Evolutionary conservation across 2,888 invertebrate genomes (phyloP), one percentile per base, ranked within the genome.

Genomic region (Ptilodon capucinus): DNA sequence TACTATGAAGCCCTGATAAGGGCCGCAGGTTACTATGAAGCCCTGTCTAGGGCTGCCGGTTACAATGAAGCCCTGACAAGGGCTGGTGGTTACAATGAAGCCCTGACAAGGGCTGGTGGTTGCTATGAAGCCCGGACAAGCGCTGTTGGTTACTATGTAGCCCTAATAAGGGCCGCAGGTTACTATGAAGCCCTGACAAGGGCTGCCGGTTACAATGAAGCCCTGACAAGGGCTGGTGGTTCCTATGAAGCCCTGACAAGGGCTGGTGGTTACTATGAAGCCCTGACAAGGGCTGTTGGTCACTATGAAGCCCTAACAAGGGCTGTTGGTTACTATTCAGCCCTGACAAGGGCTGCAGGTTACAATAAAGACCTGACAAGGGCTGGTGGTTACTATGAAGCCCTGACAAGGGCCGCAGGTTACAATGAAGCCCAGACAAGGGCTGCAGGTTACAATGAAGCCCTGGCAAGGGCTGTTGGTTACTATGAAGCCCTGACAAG

Each of bases 401-500:
- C 4, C 23, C 4, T 23, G 4, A 23, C 23, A 23, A 23, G 8
- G 23, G 23, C 23, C 2, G 14, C 7, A 14, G 14, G 14, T 32
- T 32, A 3, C 32, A 32, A 32, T 32, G 14, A 1, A 2, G 32
- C 32, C 32, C 14, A 6, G 7, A 32, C n/a, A 32, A 32, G 32
- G 14, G 6, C 14, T 7, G 2, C 1, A 14, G 44, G 28, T 44
- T 39, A 42, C 23, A 46, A 32, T 40, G 44, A 34, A 42, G 36
- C 35, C n/a, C n/a, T n/a, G n/a, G n/a, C n/a, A n/a, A n/a, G 34
- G 5, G 6, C 14, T 9, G 11, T 9, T 28, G 34, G 42, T 41
- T 28, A 54, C 40, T 44, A 23, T 36, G 40, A 46, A 35, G 54
- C 45, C 41, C 17, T 59, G 41, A 54, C 39, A 58, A 60, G 34